A percentile compares a stretch with the other conserved stretches of the same genome.
phyloP scores from a whole-genome alignment of 2,113 vertebrate species.

The Brachyhypopomus gauderio region DNA sequence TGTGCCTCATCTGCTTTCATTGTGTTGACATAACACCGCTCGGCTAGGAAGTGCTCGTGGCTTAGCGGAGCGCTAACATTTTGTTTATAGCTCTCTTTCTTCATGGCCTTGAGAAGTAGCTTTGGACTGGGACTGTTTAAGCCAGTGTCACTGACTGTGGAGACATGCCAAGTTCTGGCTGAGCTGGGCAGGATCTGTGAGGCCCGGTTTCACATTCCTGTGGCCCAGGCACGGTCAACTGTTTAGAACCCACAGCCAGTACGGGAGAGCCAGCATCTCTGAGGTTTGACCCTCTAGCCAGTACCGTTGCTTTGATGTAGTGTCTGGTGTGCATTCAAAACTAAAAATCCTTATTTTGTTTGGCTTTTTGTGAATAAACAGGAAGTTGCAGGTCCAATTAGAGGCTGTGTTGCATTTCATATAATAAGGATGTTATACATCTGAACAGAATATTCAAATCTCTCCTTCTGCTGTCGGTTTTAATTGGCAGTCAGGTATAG shows the following conservation, averaged over 20 bases:
- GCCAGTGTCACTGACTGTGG: conserved; percentile 55
- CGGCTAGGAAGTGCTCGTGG: conserved; percentile 7
- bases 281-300: conserved; percentile 4
- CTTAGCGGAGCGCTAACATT: conserved; percentile 29
- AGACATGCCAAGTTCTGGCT: conserved; percentile 59
- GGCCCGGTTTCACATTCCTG: conserved; percentile 75
- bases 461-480: conserved; percentile 28
- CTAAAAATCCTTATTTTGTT: conserved; percentile 42
- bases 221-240: conserved; percentile 62
- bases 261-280: conserved; percentile 11
- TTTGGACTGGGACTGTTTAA: conserved; percentile 47
- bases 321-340: not conserved
- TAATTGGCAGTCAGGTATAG: conserved; percentile 17
- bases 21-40: conserved; percentile 27
- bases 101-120: conserved; percentile 34
- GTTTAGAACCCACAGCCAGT: conserved; percentile 63
- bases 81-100: conserved; percentile 44
- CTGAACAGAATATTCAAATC: not conserved
- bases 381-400: conserved; percentile 36
- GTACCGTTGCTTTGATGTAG: conserved; percentile 25
- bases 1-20: conserved; percentile 26
- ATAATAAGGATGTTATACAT: conserved; percentile 31
- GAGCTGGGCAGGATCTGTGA: conserved; percentile 60
- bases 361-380: conserved; percentile 47
- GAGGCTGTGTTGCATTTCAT: conserved; percentile 24